Evolutionary conservation across 2,888 invertebrate species (phyloP).

Genomic region (Lasioglossum villosulum): DNA sequence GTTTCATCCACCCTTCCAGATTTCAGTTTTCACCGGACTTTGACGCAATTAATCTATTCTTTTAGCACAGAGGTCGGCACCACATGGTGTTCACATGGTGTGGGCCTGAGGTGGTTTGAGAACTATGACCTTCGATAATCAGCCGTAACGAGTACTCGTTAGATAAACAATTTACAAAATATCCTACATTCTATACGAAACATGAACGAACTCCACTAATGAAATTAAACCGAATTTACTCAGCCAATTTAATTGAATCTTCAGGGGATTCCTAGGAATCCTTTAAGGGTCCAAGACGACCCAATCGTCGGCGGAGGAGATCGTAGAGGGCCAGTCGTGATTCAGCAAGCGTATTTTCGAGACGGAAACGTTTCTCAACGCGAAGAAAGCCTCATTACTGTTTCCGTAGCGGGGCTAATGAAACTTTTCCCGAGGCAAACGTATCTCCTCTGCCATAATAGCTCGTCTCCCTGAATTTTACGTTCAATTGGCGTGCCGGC

Average conservation of each 20-base stretch:
- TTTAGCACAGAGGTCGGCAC: background rate
- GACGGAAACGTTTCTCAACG: background rate
- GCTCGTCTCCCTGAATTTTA: conserved; percentile 19
- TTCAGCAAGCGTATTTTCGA: background rate
- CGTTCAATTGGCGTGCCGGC: background rate
- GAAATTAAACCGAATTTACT: background rate
- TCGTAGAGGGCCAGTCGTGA: background rate
- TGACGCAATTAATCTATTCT: background rate
- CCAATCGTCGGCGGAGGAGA: background rate
- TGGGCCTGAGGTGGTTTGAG: no score
- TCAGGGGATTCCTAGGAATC: background rate
- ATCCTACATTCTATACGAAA: background rate
- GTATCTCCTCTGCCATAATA: conserved; percentile 6
- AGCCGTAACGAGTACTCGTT: no score
- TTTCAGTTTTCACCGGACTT: background rate
- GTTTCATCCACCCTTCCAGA: background rate
- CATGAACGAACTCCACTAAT: background rate
- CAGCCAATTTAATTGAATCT: background rate
- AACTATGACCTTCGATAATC: no score
- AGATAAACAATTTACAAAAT: background rate
- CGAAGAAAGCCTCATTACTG: conserved; percentile 8
- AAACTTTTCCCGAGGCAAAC: conserved; percentile 11
- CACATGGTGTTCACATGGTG: no score
- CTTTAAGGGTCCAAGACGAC: background rate
- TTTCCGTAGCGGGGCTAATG: background rate